Evolutionary conservation across 2,113 vertebrate species (phyloP).

Genomic region (Spea bombifrons): DNA sequence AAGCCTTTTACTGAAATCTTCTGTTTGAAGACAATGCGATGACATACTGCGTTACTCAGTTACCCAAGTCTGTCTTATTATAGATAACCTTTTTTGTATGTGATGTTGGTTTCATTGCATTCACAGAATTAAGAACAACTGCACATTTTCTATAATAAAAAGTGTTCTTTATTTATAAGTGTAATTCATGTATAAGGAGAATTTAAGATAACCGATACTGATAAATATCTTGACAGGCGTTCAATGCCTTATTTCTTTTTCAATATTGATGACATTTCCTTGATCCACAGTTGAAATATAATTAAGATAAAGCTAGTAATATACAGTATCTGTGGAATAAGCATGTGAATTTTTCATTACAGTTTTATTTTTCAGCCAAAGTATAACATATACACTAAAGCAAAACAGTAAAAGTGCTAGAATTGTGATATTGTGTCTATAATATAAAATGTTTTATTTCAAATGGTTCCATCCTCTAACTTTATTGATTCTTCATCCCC

Average conservation of each 20-base stretch:
- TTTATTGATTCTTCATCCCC: neutral
- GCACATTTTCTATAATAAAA: slow-evolving; percentile 64
- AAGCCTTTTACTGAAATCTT: too few relatives aligned
- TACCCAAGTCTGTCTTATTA: too few relatives aligned
- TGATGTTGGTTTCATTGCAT: too few relatives aligned
- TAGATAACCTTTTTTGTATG: too few relatives aligned
- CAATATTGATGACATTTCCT: slow-evolving; percentile 66
- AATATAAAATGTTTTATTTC: neutral
- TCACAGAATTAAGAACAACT: neutral
- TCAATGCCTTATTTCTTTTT: slow-evolving; percentile 63
- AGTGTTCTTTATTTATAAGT: slow-evolving; percentile 78
- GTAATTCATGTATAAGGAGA: slow-evolving; percentile 71
- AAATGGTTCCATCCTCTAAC: neutral
- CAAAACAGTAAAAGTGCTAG: neutral
- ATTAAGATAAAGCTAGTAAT: slow-evolving; percentile 68
- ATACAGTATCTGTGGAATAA: slow-evolving; percentile 58
- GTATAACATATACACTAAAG: neutral
- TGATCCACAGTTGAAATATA: slow-evolving; percentile 59
- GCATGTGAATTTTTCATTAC: slow-evolving; percentile 45
- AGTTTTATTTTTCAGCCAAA: slow-evolving; percentile 3
- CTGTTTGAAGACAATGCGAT: too few relatives aligned
- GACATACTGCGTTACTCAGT: too few relatives aligned
- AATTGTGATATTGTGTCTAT: neutral
- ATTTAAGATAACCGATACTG: slow-evolving; percentile 82
- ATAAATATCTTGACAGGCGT: slow-evolving; percentile 71